Evolutionary conservation across 1,140 invertebrate species (phyloP), one percentile per base, ranked within the genome.

Genomic region (Bombus affinis): DNA sequence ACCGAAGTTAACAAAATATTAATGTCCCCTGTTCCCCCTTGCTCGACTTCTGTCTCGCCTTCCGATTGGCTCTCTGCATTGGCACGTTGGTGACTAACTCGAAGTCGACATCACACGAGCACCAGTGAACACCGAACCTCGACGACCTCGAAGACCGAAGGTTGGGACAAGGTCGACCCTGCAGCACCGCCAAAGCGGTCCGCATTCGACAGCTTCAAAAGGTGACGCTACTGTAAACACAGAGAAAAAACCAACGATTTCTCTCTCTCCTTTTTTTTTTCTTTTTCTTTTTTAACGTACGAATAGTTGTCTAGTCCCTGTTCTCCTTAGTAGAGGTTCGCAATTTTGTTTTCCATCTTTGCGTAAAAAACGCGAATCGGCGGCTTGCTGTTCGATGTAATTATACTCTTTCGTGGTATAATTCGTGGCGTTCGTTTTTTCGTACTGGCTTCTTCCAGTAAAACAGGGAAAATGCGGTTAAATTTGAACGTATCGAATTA

Each of bases 181-280:
- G 89, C 93, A 88, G 89, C 91, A 86, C 93, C 92, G 82, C 85
- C 93, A 84, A 94, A 91, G 89, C 93, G 91, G 86, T 95, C 94
- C 85, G 92, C 93, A 88, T 95, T 95, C 94, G 95, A 95, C 94
- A 92, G 86, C 90, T 95, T 95, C 90, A 95, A 95, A 93, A 95
- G 95, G 95, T 95, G 95, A 95, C 92, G 90, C 90, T 62, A 86
- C 86, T 73, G 85, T 88, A 87, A 76, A 87, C 39, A 88, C 62
- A 87, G 70, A 86, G 86, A 86, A 82, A 83, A 73, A 77, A 77
- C 35, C 57, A 75, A 44, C 44, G 44, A 79, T 47, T 42, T 32
- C n/a, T 74, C 32, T 53, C 2, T 53, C 35, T 32, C 35, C 18
- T 35, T 39, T 53, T 22, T 1, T 68, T 68, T 37, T 22, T 13